Base-by-base conservation (phyloP, 2,113 vertebrate species). In the Prietella phreatophila region DNA sequence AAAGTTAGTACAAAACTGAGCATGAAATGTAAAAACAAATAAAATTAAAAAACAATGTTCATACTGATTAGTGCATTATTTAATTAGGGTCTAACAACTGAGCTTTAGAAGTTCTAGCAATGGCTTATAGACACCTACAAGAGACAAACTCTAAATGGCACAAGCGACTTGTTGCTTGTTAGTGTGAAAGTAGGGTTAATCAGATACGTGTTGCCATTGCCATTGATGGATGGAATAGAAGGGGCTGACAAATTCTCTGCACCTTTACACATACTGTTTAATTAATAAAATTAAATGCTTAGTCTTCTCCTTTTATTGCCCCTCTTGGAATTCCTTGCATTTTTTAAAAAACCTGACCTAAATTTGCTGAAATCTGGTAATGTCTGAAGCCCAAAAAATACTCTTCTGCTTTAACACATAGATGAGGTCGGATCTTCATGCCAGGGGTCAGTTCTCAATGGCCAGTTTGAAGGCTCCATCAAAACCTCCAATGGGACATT, bases 391-490 rank as follows among this genome's bases (percentile, higher is more conserved):
- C 36, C 39, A 5, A 19, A 17, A 30, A 15, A 1, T 17, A 81
- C 15, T 61, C 6, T 83, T 71, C 20, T 55, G 22, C 50, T 85
- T 0, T 67, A 22, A 55, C 47, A 83, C 19, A 17, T 92, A 97
- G 96, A 93, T 86, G 96, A 96, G 63, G 76, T 56, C 0, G 91
- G 85, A 27, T 96, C 95, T 0, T 92, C 91, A n/a, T 97, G 96
- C 90, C 93, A 96, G 0, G 96, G 96, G 0, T 95, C 96, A 10
- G 90, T 97, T 60, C 88, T 96, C 5, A 65, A 93, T 73, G 96
- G 96, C 39, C 95, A 92, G 85, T 97, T 97, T 91, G 95, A 97
- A 89, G 96, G 96, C 47, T 94, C 92, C 84, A 95, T 97, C 86
- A 86, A 91, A 25, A 96, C 96, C 13, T 67, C 85, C 58, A 95